These are phyloP conservation scores for Eira barbara DNA, from an alignment of 2,113 vertebrate species.

Conservation along the genomic window DNA sequence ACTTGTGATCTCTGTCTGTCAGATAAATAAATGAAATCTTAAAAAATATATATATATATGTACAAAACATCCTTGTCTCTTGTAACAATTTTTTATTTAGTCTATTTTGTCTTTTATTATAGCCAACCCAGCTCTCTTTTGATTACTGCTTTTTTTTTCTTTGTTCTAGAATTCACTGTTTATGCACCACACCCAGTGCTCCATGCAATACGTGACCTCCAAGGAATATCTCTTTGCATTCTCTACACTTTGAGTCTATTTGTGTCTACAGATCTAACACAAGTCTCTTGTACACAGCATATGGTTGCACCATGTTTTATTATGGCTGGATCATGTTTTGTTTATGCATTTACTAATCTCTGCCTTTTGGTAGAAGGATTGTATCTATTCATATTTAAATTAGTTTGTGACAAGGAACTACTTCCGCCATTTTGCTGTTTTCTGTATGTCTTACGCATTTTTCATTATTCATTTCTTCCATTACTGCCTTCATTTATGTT, in stretches of 20 bases:
- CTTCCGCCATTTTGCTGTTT: neutral
- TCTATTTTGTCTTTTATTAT: neutral
- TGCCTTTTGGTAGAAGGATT: neutral
- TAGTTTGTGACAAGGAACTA: neutral
- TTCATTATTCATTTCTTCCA: neutral
- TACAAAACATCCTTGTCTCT: neutral
- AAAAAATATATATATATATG: neutral
- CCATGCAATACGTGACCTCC: no score
- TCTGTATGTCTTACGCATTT: neutral
- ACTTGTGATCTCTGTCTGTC: no score
- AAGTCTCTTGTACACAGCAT: neutral
- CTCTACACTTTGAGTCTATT: neutral
- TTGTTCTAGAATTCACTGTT: no score
- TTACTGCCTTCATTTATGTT: neutral
- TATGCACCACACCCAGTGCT: no score
- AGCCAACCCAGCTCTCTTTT: neutral
- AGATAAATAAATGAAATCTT: no score
- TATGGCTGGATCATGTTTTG: neutral
- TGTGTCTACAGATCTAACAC: neutral
- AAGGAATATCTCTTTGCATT: neutral
- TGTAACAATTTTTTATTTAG: neutral
- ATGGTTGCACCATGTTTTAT: neutral
- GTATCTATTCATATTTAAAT: neutral
- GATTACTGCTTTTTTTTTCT: neutral
- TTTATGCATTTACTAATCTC: neutral